Percentiles rank a stretch among this genome's conserved stretches.
Evolutionary conservation across 2,797 vertebrate species (phyloP).

Genomic region (Spea hammondii): DNA sequence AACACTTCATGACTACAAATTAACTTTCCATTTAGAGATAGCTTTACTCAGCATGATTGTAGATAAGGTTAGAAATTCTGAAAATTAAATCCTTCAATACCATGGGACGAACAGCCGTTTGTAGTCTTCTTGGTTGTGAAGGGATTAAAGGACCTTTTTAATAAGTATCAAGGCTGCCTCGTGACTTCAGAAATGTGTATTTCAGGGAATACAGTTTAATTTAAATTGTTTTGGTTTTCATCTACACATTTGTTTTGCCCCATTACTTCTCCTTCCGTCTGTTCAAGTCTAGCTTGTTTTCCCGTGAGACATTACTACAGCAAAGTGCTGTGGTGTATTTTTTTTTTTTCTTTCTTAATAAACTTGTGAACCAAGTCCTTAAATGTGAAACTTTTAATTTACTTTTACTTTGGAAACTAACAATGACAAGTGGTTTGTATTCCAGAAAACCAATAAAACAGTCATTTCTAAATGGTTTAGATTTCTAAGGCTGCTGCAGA

Average conservation of each 20-base stretch:
- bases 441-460: conserved; percentile 69
- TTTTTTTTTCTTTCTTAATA: conserved; percentile 71
- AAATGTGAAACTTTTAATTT: conserved; percentile 66
- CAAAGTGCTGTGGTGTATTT: conserved; percentile 68
- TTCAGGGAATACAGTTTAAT: conserved; percentile 79
- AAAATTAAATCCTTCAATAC: conserved; percentile 55
- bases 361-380: conserved; percentile 77
- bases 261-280: conserved; percentile 62
- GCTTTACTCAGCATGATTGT: conserved; percentile 87
- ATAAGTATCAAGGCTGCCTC: conserved; percentile 70
- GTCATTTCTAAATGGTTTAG: no score
- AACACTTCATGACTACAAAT: conserved; percentile 78
- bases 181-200: conserved; percentile 75
- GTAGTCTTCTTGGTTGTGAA: conserved; percentile 19
- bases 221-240: conserved; percentile 75
- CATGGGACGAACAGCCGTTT: conserved; percentile 1
- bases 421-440: conserved; percentile 62
- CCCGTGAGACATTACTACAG: conserved; percentile 73
- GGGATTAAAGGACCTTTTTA: conserved; percentile 76
- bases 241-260: conserved; percentile 74
- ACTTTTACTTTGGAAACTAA: conserved; percentile 1
- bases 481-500: no score
- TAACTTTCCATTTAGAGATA: conserved; percentile 82
- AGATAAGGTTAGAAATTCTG: conserved; percentile 80
- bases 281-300: conserved; percentile 69